Percentiles rank a stretch among this genome's conserved stretches.
These are phyloP conservation scores for Pandemis cinnamomeana DNA, from an alignment of 2,888 invertebrate species.

Conservation along the genomic window DNA sequence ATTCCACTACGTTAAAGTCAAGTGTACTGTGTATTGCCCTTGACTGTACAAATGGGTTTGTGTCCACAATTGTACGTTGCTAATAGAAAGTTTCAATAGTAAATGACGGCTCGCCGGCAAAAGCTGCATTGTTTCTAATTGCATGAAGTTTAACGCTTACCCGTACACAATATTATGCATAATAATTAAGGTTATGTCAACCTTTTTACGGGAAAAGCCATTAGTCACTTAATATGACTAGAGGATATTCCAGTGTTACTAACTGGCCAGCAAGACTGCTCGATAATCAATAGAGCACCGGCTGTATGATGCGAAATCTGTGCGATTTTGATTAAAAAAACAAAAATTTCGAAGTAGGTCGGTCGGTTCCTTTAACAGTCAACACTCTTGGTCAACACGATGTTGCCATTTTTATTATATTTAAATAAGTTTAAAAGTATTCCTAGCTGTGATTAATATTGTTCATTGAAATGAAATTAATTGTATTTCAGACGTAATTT, in stretches of 20 bases:
- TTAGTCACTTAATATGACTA: constrained; percentile 36
- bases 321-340: constrained; percentile 1
- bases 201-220: constrained; percentile 26
- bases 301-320: constrained; percentile 8
- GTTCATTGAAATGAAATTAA: too few relatives aligned
- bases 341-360: neutral
- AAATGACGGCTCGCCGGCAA: neutral
- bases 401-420: neutral
- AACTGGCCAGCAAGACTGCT: constrained; percentile 27
- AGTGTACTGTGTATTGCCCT: neutral
- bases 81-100: constrained; percentile 19
- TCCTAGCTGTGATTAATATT: too few relatives aligned
- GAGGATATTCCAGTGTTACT: constrained; percentile 25
- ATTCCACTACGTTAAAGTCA: neutral
- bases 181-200: constrained; percentile 41
- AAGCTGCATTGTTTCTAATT: constrained; percentile 22
- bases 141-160: constrained; percentile 18
- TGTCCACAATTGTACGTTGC: neutral
- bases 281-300: constrained; percentile 10
- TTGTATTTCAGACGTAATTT: neutral
- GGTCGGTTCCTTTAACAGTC: neutral
- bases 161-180: constrained; percentile 25
- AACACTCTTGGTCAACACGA: neutral
- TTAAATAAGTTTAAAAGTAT: neutral
- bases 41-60: constrained; percentile 3